Conservation (phyloP, 64 coral and sea anemone species). For the Stichodactyla helianthus region DNA sequence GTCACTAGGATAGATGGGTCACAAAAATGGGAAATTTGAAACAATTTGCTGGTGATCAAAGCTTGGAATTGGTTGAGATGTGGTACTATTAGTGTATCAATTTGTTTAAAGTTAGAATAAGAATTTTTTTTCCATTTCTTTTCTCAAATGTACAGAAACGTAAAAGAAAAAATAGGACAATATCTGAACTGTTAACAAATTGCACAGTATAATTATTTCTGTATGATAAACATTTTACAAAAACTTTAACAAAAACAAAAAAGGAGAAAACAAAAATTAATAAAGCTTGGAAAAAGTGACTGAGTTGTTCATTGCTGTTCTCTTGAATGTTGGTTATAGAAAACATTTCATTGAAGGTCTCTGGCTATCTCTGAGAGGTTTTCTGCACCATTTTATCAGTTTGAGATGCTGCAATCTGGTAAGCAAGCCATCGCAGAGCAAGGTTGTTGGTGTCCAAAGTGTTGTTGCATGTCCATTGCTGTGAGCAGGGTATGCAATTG, state of each 20-base stretch:
- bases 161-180: constrained; percentile 19
- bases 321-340: constrained; percentile 12
- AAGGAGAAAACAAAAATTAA: neutral
- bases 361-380: neutral
- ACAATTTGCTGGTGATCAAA: neutral
- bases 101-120: neutral
- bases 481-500: neutral
- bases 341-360: neutral
- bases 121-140: neutral
- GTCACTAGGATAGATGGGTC: neutral
- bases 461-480: constrained; percentile 5
- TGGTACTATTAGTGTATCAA: neutral
- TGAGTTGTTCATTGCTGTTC: constrained; percentile 44
- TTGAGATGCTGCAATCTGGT: constrained; percentile 16
- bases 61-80: neutral
- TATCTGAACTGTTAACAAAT: constrained; percentile 10
- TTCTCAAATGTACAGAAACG: constrained; percentile 2
- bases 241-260: constrained; percentile 34
- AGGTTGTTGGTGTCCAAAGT: constrained; percentile 91
- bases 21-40: neutral
- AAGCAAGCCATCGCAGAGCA: constrained; percentile 19
- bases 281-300: neutral
- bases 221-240: constrained; percentile 33
- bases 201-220: constrained; percentile 30
- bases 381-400: neutral